Evolutionary conservation across 2,797 vertebrate species (phyloP), one percentile per base, ranked within the genome.

Genomic region (Gymnothorax reevesii): DNA sequence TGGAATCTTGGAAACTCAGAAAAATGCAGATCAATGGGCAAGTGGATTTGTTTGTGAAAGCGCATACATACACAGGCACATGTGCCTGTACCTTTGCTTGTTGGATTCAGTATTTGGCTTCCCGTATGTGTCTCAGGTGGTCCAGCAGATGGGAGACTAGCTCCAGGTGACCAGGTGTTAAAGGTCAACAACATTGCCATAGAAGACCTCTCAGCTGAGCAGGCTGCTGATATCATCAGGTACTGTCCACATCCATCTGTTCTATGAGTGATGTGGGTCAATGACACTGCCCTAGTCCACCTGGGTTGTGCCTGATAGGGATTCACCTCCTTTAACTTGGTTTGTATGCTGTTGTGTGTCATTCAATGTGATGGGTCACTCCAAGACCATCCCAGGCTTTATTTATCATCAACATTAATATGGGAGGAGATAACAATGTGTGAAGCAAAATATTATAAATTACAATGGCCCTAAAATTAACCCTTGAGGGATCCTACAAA

Each of bases 151-250:
- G 94, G 95, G 2, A 93, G 93, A 86, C 92, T 95, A 52, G 83
- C 98, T 91, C 96, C 97, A 0, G 98, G 98, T 0, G 98, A 99
- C 93, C 98, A 97, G 91, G 94, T 99, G 52, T 93, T 98, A 89
- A 95, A 92, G 86, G 97, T 99, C 95, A 98, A 99, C 94, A 95
- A 96, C 5, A 93, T 96, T 0, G 79, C 89, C 0, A 94, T 96
- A 0, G 96, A 97, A 59, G 95, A 97, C 77, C 57, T 98, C 90
- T 96, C 98, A 71, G 94, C 95, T 0, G 96, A 97, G 85, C 95
- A 95, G 88, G 97, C 96, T 2, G 94, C 95, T 85, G 93, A 97
- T 92, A 94, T 99, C 92, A 97, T 98, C 93, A 98, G 97, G 97
- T 98, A 91, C 59, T 88, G 2, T 33, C 7, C 84, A 42, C 52